Percentiles rank a stretch among this genome's conserved stretches.
These are phyloP conservation scores for Ceuthmochares aereus DNA, from an alignment of 2,113 vertebrate species.

Conservation along the genomic window DNA sequence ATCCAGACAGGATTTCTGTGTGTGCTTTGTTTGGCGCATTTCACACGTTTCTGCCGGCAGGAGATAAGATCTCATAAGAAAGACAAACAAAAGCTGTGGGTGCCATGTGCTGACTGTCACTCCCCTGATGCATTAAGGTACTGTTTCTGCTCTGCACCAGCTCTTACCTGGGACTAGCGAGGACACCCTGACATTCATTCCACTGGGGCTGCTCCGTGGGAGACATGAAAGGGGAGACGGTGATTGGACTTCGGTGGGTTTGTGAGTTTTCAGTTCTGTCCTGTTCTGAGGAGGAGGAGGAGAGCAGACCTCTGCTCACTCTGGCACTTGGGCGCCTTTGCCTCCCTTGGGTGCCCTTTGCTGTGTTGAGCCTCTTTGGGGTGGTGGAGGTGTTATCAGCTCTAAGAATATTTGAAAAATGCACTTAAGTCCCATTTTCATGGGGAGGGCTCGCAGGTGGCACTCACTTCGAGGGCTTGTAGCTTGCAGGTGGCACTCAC, in stretches of 20 bases:
- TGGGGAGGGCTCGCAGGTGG: no score
- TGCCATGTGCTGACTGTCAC: neutral
- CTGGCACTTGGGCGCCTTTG: neutral
- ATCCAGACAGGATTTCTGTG: neutral
- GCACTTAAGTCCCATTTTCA: neutral
- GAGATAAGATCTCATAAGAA: slow-evolving; percentile 50
- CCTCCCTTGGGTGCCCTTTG: neutral
- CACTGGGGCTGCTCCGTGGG: accelerated
- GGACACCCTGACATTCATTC: neutral
- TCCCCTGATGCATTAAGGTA: neutral
- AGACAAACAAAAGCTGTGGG: slow-evolving; percentile 18
- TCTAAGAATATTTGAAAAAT: slow-evolving; percentile 17
- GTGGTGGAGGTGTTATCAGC: neutral
- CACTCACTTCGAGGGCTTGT: no score
- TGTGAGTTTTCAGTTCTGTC: neutral
- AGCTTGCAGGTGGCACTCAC: neutral
- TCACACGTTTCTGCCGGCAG: slow-evolving; percentile 19
- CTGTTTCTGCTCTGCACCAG: neutral
- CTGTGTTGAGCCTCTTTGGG: neutral
- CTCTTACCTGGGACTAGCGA: neutral
- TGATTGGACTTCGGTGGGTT: accelerated
- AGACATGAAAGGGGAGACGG: neutral
- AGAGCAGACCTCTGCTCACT: neutral
- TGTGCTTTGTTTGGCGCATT: slow-evolving; percentile 46
- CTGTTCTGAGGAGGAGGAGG: neutral